Conservation (phyloP, 2,888 invertebrate genomes). For the Acanthacorydalis orientalis region DNA sequence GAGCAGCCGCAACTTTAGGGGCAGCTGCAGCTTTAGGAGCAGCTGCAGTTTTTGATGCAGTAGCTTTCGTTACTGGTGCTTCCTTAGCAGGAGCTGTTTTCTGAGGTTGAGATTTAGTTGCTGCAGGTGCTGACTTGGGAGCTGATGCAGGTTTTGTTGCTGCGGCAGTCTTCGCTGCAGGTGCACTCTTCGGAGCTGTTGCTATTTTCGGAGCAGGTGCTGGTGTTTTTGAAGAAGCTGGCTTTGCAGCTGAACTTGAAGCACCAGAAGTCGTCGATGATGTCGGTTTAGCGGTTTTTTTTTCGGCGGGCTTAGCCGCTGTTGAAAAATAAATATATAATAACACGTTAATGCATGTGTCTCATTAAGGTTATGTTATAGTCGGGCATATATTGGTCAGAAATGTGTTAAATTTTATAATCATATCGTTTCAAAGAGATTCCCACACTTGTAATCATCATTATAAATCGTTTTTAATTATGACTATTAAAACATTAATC, state of each 20-base stretch:
- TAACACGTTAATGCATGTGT: background rate
- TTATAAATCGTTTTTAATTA: conserved; percentile 8
- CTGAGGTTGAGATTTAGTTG: conserved; percentile 16
- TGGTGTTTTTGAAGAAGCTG: conserved; percentile 23
- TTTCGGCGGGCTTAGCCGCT: conserved; percentile 39
- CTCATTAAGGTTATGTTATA: conserved; percentile 1
- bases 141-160: conserved; percentile 17
- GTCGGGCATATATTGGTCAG: conserved; percentile 11
- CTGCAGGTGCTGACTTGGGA: conserved; percentile 22
- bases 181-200: conserved; percentile 19
- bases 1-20: conserved; percentile 19
- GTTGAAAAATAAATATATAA: conserved; percentile 25
- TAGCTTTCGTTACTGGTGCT: conserved; percentile 24
- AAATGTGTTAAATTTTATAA: conserved; percentile 14
- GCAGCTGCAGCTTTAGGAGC: conserved; percentile 20
- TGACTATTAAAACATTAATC: background rate
- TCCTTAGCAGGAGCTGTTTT: conserved; percentile 28
- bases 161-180: conserved; percentile 19
- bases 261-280: conserved; percentile 18
- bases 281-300: conserved; percentile 25
- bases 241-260: conserved; percentile 26
- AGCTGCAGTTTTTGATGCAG: conserved; percentile 23
- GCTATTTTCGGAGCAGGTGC: conserved; percentile 26
- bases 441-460: conserved; percentile 34
- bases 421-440: conserved; percentile 34